Percentiles rank a stretch among this genome's conserved stretches.
These are phyloP conservation scores for Forbesichthys agassizii DNA, from an alignment of 2,113 vertebrate species.

Conservation along the genomic window DNA sequence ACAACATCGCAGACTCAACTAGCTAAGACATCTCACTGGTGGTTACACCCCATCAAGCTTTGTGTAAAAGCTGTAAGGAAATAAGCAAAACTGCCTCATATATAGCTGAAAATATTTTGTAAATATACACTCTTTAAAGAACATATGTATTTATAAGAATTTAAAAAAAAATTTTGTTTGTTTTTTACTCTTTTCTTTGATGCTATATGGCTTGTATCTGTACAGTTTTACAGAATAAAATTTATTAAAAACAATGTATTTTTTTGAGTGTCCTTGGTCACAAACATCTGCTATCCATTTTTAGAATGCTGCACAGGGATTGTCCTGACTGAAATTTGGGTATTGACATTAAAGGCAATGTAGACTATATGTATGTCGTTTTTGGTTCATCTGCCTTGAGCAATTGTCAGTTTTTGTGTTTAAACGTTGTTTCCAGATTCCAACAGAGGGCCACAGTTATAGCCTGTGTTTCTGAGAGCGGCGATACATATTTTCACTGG, in stretches of 20 bases:
- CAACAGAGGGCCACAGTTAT: neutral
- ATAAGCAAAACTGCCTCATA: constrained; percentile 53
- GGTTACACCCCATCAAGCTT: neutral
- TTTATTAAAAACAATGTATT: constrained; percentile 37
- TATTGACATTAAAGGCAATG: neutral
- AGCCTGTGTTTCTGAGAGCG: neutral
- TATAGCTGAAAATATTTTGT: constrained; percentile 79
- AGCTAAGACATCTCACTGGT: neutral
- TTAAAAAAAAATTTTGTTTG: constrained; percentile 47
- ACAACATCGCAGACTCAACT: neutral
- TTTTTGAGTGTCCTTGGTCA: constrained; percentile 4
- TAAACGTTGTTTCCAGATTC: neutral
- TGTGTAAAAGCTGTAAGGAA: constrained; percentile 54
- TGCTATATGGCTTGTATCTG: constrained; percentile 76
- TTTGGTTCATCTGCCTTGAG: neutral
- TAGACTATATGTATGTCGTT: neutral
- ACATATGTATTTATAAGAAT: constrained; percentile 87
- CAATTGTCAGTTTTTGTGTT: neutral
- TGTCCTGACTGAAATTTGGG: neutral
- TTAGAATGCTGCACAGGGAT: neutral
- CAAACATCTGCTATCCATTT: neutral
- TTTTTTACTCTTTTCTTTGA: constrained; percentile 77
- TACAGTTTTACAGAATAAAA: constrained; percentile 91
- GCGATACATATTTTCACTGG: neutral
- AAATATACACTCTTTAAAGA: constrained; percentile 83